Evolutionary conservation across 2,888 invertebrate species (phyloP).

Genomic region (Chaetoderma sp.): DNA sequence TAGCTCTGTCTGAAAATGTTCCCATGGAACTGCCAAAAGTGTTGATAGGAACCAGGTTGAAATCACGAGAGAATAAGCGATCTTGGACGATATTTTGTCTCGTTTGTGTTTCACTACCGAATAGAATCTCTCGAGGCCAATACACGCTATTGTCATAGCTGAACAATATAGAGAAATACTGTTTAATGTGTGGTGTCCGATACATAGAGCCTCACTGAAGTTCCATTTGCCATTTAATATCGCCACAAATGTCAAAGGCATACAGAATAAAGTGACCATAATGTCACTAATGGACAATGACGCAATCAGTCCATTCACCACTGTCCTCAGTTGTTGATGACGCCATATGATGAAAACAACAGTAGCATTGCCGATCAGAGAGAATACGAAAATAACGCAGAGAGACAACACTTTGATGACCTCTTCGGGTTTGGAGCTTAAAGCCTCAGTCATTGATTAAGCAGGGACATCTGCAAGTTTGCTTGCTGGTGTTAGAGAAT

Average conservation of each 20-base stretch:
- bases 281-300: conserved; percentile 13
- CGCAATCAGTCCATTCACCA: conserved; percentile 2
- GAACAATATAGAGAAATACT: neutral
- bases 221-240: neutral
- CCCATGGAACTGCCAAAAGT: neutral
- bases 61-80: neutral
- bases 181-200: neutral
- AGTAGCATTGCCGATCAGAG: neutral
- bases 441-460: too few species aligned
- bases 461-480: too few species aligned
- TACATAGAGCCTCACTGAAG: neutral
- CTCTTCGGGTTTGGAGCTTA: too few species aligned
- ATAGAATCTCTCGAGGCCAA: neutral
- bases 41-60: neutral
- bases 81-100: neutral
- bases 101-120: neutral
- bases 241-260: conserved; percentile 1
- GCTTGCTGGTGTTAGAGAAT: too few species aligned
- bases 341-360: conserved; percentile 1
- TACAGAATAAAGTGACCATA: neutral
- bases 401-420: too few species aligned
- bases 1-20: too few species aligned
- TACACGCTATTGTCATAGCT: neutral
- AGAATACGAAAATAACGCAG: conserved; percentile 1
- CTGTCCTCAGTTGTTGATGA: conserved; percentile 9